Evolutionary conservation across 2,113 vertebrate species (phyloP).

Genomic region (Callaeas wilsoni): DNA sequence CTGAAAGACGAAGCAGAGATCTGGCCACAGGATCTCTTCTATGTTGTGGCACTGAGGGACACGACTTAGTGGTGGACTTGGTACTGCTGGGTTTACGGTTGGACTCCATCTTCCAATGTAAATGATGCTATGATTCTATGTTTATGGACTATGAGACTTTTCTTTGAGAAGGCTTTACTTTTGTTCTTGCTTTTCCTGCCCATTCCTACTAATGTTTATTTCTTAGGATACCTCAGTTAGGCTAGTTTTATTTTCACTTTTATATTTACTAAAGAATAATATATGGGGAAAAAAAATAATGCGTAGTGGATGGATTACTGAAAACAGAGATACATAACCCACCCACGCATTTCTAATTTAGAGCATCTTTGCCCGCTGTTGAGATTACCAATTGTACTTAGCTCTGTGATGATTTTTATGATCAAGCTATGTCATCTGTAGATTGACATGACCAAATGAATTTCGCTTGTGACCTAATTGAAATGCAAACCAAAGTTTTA

Average conservation of each 20-base stretch:
- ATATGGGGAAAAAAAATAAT: neutral
- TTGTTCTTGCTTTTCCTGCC: neutral
- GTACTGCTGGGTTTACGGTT: neutral
- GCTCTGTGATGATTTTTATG: slow-evolving; percentile 8
- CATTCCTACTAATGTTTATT: neutral
- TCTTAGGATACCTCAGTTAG: neutral
- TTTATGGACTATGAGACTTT: neutral
- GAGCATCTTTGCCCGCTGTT: neutral
- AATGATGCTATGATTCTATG: neutral
- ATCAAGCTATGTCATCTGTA: slow-evolving; percentile 29
- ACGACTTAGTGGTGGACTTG: neutral
- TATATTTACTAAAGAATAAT: neutral
- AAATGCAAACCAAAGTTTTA: slow-evolving; percentile 36
- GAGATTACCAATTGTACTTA: slow-evolving; percentile 24
- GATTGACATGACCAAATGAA: slow-evolving; percentile 15
- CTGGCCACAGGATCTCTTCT: neutral
- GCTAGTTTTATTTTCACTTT: neutral
- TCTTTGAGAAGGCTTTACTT: neutral
- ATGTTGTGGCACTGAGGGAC: neutral
- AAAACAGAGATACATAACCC: neutral
- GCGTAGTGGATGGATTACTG: neutral
- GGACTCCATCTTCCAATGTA: neutral
- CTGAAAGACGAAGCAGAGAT: neutral
- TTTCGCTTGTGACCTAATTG: slow-evolving; percentile 29
- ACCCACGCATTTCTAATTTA: neutral